Evolutionary conservation across 2,797 vertebrate species (phyloP).

Genomic region (Benthosema pterotum): DNA sequence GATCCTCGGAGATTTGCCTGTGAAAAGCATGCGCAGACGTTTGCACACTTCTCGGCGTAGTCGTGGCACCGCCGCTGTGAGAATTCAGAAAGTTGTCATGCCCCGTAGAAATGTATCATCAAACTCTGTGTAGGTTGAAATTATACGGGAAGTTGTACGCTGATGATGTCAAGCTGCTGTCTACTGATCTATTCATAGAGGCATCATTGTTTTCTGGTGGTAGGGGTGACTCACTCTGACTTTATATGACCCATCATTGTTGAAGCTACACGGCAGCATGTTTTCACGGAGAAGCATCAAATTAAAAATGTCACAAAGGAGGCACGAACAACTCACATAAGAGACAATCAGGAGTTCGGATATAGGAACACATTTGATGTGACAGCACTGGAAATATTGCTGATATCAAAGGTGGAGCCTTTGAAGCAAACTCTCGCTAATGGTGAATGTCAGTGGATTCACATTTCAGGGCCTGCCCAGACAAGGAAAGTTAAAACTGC

Average conservation of each 20-base stretch:
- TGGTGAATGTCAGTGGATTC: conserved; percentile 34
- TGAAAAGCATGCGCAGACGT: conserved; percentile 70
- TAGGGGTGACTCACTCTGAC: conserved; percentile 35
- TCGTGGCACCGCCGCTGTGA: conserved; percentile 66
- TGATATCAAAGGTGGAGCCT: conserved; percentile 64
- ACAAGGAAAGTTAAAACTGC: not conserved
- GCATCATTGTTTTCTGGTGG: conserved; percentile 34
- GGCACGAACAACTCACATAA: conserved; percentile 57
- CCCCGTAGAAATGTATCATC: conserved; percentile 61
- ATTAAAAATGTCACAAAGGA: conserved; percentile 63
- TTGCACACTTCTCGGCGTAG: conserved; percentile 54
- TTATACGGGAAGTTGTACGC: conserved; percentile 44
- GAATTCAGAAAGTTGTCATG: conserved; percentile 65
- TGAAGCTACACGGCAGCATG: conserved; percentile 19
- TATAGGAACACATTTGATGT: conserved; percentile 71
- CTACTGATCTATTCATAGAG: conserved; percentile 59
- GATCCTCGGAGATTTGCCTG: conserved; percentile 70
- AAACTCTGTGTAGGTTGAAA: conserved; percentile 55
- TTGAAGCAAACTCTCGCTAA: conserved; percentile 49
- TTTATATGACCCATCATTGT: conserved; percentile 58
- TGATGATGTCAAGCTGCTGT: conserved; percentile 59
- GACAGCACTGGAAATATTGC: conserved; percentile 66
- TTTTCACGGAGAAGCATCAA: conserved; percentile 56
- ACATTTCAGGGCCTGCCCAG: not conserved
- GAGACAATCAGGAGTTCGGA: conserved; percentile 56